Conservation (phyloP, 2,888 invertebrate genomes). For the Seira sanloemensis region DNA sequence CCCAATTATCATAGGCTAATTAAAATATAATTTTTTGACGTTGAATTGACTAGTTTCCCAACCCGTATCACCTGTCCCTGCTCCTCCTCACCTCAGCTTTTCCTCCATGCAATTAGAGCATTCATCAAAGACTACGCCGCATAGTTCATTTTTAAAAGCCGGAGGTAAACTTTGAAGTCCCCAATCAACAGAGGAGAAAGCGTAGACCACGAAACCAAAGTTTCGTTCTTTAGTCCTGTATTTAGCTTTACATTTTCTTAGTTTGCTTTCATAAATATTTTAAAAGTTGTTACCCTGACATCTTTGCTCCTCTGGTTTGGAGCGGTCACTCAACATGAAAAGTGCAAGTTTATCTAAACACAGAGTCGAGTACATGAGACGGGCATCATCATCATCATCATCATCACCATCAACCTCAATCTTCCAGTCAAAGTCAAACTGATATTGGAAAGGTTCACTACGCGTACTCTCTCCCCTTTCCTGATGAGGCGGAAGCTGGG, state of each 20-base stretch:
- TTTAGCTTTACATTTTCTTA: neutral
- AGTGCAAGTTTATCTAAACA: neutral
- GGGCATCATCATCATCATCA: neutral
- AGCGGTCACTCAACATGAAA: slow-evolving; percentile 4
- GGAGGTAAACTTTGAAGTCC: too few relatives aligned
- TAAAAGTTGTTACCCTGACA: neutral
- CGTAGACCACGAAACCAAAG: too few relatives aligned
- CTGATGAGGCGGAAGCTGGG: neutral
- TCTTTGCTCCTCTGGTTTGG: neutral
- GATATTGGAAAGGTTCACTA: neutral
- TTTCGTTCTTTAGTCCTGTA: too few relatives aligned
- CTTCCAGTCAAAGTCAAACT: neutral
- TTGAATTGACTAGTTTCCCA: too few relatives aligned
- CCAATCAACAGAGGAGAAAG: too few relatives aligned
- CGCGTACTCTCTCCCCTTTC: neutral
- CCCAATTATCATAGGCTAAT: too few relatives aligned
- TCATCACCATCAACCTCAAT: neutral
- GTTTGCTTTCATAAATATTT: neutral
- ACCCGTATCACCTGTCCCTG: too few relatives aligned
- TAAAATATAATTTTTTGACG: too few relatives aligned
- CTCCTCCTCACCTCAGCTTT: too few relatives aligned
- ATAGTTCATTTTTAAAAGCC: too few relatives aligned
- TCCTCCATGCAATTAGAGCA: too few relatives aligned
- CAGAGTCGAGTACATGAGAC: neutral
- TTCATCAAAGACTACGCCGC: too few relatives aligned